Evolutionary conservation across 2,113 vertebrate species (phyloP), one percentile per base, ranked within the genome.

Genomic region (Pardalotus punctatus): DNA sequence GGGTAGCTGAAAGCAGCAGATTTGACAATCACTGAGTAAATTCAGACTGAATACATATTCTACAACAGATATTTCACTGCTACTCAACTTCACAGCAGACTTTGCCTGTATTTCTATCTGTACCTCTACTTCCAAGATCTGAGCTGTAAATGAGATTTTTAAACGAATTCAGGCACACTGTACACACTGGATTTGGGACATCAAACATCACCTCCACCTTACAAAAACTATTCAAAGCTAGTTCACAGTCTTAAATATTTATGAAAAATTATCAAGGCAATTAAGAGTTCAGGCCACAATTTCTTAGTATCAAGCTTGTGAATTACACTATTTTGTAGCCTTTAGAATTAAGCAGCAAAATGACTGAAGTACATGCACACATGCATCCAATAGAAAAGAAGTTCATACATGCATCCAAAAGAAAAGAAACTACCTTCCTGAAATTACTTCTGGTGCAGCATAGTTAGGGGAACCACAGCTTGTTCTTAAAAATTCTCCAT

Each of bases 381-480:
- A 77, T 66, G 54, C 57, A 95, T 78, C 61, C 80, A 85, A 85
- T 28, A 95, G 22, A 95, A 96, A 89, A 95, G n/a, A 95, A 86
- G 47, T 14, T 70, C 67, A 61, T 25, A 88, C 14, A 71, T 56
- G 50, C 58, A 96, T 84, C 50, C 82, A 86, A 92, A 29, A 95
- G 11, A 95, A 97, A 92, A 96, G 29, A 96, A 91, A 97, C 66
- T 98, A 99, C 99, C 99, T 99, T 98, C 99, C 99, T 86, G 99
- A 99, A 97, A 99, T 99, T 91, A 99, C 99, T 98, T 99, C 99
- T 79, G 99, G 99, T 86, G 99, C 99, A 96, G 99, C 99, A 84
- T 99, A 99, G 97, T 99, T 99, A 90, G 99, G 99, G 92, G 99
- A 99, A 72, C 99, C 99, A 91, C 99, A 99, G 96, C 99, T 99